phyloP scores from a whole-genome alignment of 1,140 invertebrate species.

The Eriosoma lanigerum region DNA sequence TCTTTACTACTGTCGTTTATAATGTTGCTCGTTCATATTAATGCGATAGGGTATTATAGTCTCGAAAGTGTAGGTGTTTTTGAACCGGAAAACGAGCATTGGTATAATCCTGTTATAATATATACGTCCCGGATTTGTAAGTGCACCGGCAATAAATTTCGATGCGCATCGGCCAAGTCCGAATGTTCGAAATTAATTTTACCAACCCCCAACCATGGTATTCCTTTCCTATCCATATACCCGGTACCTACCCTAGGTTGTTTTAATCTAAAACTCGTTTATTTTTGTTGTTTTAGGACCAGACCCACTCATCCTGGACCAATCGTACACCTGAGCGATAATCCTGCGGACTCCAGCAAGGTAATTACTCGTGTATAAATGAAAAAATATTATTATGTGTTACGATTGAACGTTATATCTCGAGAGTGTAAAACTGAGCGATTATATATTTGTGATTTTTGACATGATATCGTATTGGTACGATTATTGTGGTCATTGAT shows the following conservation, averaged over 20 bases:
- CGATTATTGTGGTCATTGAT: too few relatives aligned
- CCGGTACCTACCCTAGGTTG: background rate
- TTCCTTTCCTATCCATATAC: background rate
- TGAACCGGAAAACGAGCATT: constrained; percentile 10
- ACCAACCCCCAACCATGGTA: background rate
- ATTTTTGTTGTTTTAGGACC: constrained; percentile 70
- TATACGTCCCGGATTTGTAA: constrained; percentile 43
- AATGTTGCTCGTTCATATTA: constrained; percentile 9
- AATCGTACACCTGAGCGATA: constrained; percentile 93
- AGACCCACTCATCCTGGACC: constrained; percentile 92
- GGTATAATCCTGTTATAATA: constrained; percentile 21
- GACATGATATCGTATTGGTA: too few relatives aligned
- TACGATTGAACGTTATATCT: too few relatives aligned
- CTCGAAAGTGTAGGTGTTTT: background rate
- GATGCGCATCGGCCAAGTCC: background rate
- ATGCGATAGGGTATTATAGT: constrained; percentile 2
- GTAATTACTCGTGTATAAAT: constrained; percentile 61
- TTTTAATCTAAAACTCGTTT: constrained; percentile 33
- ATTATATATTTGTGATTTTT: too few relatives aligned
- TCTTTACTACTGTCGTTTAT: constrained; percentile 14
- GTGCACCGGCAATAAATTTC: constrained; percentile 42
- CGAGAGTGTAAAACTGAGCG: too few relatives aligned
- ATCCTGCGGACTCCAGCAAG: constrained; percentile 92
- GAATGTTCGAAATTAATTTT: constrained; percentile 48
- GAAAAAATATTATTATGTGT: background rate